A percentile compares a stretch with the other conserved stretches of the same genome.
Conservation (phyloP, 2,888 invertebrate species). For the Endomychus coccineus region DNA sequence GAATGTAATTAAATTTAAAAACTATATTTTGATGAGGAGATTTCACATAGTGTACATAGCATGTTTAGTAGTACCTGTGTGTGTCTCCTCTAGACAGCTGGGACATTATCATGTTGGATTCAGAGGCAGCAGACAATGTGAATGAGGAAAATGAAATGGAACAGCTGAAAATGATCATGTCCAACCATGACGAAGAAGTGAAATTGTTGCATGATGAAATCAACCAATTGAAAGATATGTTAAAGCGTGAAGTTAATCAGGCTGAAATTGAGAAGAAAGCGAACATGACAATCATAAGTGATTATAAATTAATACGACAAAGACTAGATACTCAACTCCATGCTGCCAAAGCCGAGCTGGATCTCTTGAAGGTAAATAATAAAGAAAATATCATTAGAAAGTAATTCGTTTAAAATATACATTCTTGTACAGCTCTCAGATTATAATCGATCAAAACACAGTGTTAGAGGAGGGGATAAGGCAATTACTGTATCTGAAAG, state of each 20-base stretch:
- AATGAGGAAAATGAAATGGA: conserved; percentile 53
- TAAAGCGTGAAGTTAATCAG: conserved; percentile 67
- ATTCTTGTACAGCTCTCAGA: too few relatives aligned
- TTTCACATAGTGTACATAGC: conserved; percentile 12
- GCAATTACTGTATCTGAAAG: too few relatives aligned
- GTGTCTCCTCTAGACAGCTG: conserved; percentile 40
- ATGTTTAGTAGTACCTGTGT: conserved; percentile 25
- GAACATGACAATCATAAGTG: conserved; percentile 75
- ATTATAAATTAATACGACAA: conserved; percentile 89
- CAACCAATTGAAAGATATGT: conserved; percentile 63
- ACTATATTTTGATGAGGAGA: conserved; percentile 8
- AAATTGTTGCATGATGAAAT: conserved; percentile 45
- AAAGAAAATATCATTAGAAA: too few relatives aligned
- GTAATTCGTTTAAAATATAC: too few relatives aligned
- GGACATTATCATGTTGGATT: conserved; percentile 44
- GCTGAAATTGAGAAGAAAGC: conserved; percentile 65
- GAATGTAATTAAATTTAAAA: too few relatives aligned
- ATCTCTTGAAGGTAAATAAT: conserved; percentile 60
- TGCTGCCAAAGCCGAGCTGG: conserved; percentile 54
- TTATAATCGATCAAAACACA: too few relatives aligned
- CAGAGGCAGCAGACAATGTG: conserved; percentile 54
- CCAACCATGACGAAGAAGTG: conserved; percentile 62
- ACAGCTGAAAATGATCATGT: conserved; percentile 49
- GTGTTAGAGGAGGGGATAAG: too few relatives aligned
- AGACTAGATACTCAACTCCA: conserved; percentile 76